A percentile compares a stretch with the other conserved stretches of the same genome.
Evolutionary conservation across 2,888 invertebrate species (phyloP).

Genomic region (Drosophila fulvimacula): DNA sequence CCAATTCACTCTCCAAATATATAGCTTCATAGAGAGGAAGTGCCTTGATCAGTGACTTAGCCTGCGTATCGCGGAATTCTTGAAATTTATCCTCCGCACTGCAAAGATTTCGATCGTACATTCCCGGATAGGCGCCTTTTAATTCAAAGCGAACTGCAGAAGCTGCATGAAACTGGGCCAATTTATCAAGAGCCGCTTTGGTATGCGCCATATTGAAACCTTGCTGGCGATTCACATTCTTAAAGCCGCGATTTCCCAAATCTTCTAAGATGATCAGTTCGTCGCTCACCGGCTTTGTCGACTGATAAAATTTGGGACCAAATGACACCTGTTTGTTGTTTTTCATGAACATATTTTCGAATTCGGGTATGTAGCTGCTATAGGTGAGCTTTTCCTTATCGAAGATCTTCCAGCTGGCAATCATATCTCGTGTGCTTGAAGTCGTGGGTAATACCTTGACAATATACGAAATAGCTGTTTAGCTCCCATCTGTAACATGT

Average conservation of each 20-base stretch:
- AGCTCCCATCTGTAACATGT: constrained; percentile 53
- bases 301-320: constrained; percentile 66
- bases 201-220: constrained; percentile 84
- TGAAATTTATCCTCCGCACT: constrained; percentile 53
- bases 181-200: constrained; percentile 77
- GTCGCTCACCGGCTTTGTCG: constrained; percentile 15
- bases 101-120: constrained; percentile 68
- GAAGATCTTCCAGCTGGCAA: constrained; percentile 73
- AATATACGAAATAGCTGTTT: constrained; percentile 63
- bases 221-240: constrained; percentile 62
- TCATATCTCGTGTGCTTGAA: constrained; percentile 48
- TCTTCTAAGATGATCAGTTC: constrained; percentile 81
- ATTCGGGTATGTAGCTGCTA: constrained; percentile 71
- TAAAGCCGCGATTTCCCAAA: constrained; percentile 61
- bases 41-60: constrained; percentile 45
- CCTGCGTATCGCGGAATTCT: constrained; percentile 54
- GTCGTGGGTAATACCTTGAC: constrained; percentile 65
- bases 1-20: constrained; percentile 64
- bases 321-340: constrained; percentile 62
- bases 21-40: constrained; percentile 49
- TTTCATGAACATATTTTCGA: constrained; percentile 71
- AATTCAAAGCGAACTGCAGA: constrained; percentile 84
- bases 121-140: constrained; percentile 68
- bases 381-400: constrained; percentile 81
- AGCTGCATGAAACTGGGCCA: constrained; percentile 85